Conservation (phyloP, 2,113 vertebrate genomes). For the Pseudopipra pipra region DNA sequence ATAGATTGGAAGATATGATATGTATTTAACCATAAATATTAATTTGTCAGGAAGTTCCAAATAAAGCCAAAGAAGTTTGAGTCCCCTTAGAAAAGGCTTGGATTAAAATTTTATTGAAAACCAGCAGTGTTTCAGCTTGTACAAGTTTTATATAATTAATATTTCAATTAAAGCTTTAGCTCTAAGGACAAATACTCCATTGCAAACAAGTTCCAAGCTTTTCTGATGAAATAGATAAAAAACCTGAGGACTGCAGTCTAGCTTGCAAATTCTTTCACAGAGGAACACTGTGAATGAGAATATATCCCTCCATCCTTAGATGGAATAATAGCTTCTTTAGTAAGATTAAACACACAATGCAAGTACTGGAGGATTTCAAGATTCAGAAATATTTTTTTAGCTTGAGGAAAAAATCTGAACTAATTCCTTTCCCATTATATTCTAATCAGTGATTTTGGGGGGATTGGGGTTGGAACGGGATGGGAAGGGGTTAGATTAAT, state of each 20-base stretch:
- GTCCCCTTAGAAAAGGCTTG: not conserved
- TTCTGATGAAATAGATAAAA: not conserved
- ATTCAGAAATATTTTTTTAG: not conserved
- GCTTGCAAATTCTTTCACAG: not conserved
- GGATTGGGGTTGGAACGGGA: accelerated
- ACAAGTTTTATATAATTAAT: not conserved
- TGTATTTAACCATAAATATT: not conserved
- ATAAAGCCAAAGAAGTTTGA: not conserved
- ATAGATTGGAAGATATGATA: not conserved
- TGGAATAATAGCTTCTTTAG: not conserved
- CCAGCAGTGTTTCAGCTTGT: not conserved
- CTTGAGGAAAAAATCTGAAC: not conserved
- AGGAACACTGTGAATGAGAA: not conserved
- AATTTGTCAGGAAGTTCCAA: not conserved
- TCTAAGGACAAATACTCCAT: not conserved
- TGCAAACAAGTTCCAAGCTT: not conserved
- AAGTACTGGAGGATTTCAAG: not conserved
- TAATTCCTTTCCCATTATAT: not conserved
- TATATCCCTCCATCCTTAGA: not conserved
- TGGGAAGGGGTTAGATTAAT: not conserved
- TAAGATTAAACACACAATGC: not conserved
- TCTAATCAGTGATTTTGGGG: not conserved
- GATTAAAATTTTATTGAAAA: not conserved
- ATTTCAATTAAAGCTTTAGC: not conserved
- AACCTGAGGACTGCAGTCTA: not conserved